Evolutionary conservation across 2,888 invertebrate species (phyloP).

Genomic region (Macrophya alboannulata): DNA sequence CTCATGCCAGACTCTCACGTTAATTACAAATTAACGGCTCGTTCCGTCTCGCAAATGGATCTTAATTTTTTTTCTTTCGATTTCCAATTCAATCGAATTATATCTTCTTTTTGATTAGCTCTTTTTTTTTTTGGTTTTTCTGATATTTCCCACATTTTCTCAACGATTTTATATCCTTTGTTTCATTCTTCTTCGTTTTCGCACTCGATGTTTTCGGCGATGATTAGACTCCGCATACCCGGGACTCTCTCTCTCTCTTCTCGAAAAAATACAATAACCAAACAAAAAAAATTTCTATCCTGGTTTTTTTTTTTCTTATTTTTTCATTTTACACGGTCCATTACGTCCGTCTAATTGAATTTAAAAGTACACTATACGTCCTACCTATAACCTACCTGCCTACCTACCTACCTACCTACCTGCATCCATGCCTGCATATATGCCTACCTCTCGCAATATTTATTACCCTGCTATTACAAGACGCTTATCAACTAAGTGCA

Average conservation of each 20-base stretch:
- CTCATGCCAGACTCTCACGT: constrained; percentile 5
- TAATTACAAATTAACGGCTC: constrained; percentile 36
- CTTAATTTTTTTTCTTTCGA: background rate
- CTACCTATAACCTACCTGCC: background rate
- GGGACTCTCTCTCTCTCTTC: no score
- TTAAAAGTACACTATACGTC: background rate
- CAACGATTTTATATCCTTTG: no score
- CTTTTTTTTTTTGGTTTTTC: background rate
- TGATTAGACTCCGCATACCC: no score
- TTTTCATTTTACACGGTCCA: background rate
- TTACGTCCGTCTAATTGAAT: constrained; percentile 3
- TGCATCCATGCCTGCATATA: no score
- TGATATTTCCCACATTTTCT: background rate
- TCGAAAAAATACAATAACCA: no score
- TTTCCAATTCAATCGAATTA: background rate
- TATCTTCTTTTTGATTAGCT: no score
- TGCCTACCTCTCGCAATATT: constrained; percentile 14
- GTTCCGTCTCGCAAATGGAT: constrained; percentile 27
- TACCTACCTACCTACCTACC: no score
- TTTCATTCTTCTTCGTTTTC: no score
- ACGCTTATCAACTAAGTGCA: background rate
- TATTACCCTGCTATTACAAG: constrained; percentile 14
- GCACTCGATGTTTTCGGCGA: no score
- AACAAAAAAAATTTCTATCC: no score
- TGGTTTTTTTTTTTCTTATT: no score